phyloP scores from a whole-genome alignment of 2,797 vertebrate genomes.

The Darevskia nairensis region DNA sequence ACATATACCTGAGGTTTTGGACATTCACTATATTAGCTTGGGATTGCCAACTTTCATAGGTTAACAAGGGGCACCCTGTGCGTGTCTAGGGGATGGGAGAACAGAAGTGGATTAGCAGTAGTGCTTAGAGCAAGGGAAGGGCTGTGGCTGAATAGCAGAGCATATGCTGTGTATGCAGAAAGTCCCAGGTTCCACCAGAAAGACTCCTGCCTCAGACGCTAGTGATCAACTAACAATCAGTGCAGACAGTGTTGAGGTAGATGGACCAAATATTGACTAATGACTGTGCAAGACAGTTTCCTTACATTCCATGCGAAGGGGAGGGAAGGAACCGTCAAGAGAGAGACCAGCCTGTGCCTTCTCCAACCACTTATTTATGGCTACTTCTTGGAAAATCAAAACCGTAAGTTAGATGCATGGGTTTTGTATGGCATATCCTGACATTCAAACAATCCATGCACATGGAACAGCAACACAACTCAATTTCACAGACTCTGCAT shows the following conservation, averaged over 20 bases:
- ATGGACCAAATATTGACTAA: neutral
- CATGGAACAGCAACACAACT: constrained; percentile 68
- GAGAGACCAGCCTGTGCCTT: neutral
- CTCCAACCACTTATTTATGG: constrained; percentile 58
- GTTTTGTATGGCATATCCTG: constrained; percentile 76
- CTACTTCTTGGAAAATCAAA: constrained; percentile 67
- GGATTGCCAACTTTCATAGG: neutral
- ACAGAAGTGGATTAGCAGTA: neutral
- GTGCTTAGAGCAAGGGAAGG: neutral
- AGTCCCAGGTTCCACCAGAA: neutral
- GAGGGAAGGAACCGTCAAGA: neutral
- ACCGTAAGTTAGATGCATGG: constrained; percentile 69
- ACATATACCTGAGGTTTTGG: neutral
- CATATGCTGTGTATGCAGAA: neutral
- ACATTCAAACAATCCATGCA: constrained; percentile 70
- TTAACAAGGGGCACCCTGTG: neutral
- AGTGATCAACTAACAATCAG: neutral
- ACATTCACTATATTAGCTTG: neutral
- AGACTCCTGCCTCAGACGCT: neutral
- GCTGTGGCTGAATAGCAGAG: neutral
- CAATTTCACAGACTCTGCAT: constrained; percentile 44
- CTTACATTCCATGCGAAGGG: neutral
- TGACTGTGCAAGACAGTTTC: neutral
- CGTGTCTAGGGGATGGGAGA: neutral
- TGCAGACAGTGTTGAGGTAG: neutral